phyloP scores from a whole-genome alignment of 2,113 vertebrate genomes.

The Cyprinodon brontotheroides region DNA sequence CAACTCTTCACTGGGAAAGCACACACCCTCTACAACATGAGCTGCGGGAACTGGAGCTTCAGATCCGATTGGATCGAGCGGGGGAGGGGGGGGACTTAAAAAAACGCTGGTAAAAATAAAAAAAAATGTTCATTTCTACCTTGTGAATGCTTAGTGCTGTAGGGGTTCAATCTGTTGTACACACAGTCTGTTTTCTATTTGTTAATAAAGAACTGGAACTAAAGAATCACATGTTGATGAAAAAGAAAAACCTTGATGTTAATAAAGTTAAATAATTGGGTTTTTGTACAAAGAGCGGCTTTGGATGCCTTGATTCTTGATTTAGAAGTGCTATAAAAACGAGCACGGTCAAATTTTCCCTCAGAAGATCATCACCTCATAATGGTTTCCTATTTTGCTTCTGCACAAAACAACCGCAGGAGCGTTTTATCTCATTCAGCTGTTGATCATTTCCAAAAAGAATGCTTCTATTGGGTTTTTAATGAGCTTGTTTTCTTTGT shows the following conservation, averaged over 20 bases:
- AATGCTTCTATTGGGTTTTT: constrained; percentile 4
- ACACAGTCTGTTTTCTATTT: constrained; percentile 99
- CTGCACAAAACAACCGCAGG: not conserved
- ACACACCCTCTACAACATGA: constrained; percentile 55
- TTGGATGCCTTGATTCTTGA: constrained; percentile 33
- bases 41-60: constrained; percentile 38
- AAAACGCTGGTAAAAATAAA: constrained; percentile 60
- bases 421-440: constrained; percentile 4
- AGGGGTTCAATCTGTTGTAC: constrained; percentile 96
- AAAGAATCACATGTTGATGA: constrained; percentile 75
- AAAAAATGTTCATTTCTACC: constrained; percentile 92
- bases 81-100: constrained; percentile 46
- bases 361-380: not conserved
- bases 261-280: constrained; percentile 99
- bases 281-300: constrained; percentile 87
- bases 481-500: not conserved
- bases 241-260: constrained; percentile 88
- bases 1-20: constrained; percentile 76
- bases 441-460: not conserved
- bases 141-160: constrained; percentile 99
- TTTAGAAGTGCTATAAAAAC: not conserved
- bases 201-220: constrained; percentile 91
- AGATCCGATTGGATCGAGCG: constrained; percentile 8
- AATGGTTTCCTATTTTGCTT: constrained; percentile 1
- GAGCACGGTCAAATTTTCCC: not conserved